A percentile compares a stretch with the other conserved stretches of the same genome.
Conservation (phyloP, 2,113 vertebrate genomes). For the Otocyon megalotis region DNA sequence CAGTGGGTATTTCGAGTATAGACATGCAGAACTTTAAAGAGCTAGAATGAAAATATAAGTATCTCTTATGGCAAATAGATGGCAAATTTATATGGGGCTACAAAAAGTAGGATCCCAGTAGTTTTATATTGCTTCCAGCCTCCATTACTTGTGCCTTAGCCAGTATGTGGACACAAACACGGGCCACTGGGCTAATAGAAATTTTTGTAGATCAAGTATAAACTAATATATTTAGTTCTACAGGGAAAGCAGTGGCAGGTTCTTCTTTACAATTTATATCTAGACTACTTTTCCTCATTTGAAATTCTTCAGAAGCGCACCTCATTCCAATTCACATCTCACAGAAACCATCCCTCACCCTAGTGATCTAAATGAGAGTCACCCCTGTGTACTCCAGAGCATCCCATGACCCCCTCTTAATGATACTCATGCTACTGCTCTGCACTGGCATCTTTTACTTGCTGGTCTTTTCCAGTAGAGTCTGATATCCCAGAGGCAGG, state of each 20-base stretch:
- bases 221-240: constrained; percentile 28
- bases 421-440: neutral
- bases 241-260: neutral
- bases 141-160: neutral
- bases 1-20: neutral
- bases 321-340: neutral
- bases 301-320: neutral
- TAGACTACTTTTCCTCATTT: neutral
- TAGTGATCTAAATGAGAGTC: neutral
- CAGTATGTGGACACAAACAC: neutral
- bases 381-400: neutral
- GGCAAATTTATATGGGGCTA: neutral
- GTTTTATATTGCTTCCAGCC: neutral
- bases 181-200: neutral
- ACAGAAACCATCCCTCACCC: neutral
- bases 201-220: neutral
- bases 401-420: neutral
- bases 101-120: neutral
- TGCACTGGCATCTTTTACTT: neutral
- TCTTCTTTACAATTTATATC: neutral
- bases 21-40: neutral
- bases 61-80: neutral
- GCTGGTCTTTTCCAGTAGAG: neutral
- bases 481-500: neutral
- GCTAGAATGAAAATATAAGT: neutral